Evolutionary conservation across 1,140 invertebrate genomes (phyloP), one percentile per base, ranked within the genome.

Genomic region (Temnothorax curvispinosus): DNA sequence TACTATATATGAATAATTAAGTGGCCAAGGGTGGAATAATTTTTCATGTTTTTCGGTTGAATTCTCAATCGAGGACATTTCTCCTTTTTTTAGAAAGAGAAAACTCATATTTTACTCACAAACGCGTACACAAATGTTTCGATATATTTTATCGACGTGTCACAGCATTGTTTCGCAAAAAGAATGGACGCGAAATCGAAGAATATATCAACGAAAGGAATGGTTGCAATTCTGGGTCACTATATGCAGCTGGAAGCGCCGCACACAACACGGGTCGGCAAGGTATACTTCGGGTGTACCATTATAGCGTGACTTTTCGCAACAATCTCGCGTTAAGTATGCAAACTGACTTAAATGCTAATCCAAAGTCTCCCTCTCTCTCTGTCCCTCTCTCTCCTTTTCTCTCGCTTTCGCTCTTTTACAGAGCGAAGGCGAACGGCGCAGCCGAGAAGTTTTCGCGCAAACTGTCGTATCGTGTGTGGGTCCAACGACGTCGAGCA

Each of bases 301-400:
- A 54, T 84, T 84, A 75, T 50, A n/a, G n/a, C 32, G 44, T 35
- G 52, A 60, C 80, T 82, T 72, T 58, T 54, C 38, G 38, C 11
- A 41, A 74, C 80, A n/a, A 75, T 84, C 41, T 56, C 62, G 32
- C 64, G 44, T 81, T 75, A 84, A 75, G 54, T 84, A 84, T 75
- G 80, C 80, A 75, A 84, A 84, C 54, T 62, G 72, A 62, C 69
- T 84, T 75, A 62, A 80, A 84, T 75, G 80, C 69, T 84, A 75
- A 84, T 84, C 80, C 54, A 47, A 60, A 82, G 67, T 60, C 67
- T 71, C 38, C 11, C 11, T 15, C 3, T 65, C 27, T 27, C 1
- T 27, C 27, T 27, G 27, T 27, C 27, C 1, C 0, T 27, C 27
- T 27, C 27, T 27, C 27, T 27, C 27, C 27, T 27, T 27, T 27